Conservation (phyloP, 92 coral and sea anemone species). For the Phenganax marumi region DNA sequence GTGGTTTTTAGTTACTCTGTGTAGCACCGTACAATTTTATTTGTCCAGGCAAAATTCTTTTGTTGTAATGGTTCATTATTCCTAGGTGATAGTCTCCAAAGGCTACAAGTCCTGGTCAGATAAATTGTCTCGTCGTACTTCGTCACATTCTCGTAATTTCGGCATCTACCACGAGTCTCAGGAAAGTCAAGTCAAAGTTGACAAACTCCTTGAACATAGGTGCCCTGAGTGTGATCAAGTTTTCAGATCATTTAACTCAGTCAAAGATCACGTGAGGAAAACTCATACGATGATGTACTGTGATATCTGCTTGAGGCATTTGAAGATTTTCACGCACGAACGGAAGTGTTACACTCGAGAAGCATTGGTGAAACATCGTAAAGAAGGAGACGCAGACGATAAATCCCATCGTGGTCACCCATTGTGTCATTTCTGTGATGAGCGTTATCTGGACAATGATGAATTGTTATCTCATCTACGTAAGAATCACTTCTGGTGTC, state of each 20-base stretch:
- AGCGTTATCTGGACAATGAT: slow-evolving; percentile 86
- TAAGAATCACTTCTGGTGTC: slow-evolving; percentile 93
- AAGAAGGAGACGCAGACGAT: slow-evolving; percentile 82
- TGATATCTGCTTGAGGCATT: slow-evolving; percentile 74
- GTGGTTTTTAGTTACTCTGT: background rate
- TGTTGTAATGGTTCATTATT: background rate
- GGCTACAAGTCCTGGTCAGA: slow-evolving; percentile 54
- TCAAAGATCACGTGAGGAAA: slow-evolving; percentile 72
- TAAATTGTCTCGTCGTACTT: slow-evolving; percentile 22
- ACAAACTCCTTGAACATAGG: slow-evolving; percentile 70
- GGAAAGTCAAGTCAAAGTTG: slow-evolving; percentile 66
- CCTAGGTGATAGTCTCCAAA: slow-evolving; percentile 71
- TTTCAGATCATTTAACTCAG: slow-evolving; percentile 54
- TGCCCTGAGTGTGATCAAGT: slow-evolving; percentile 63
- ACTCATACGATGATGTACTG: slow-evolving; percentile 70
- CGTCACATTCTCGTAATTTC: slow-evolving; percentile 47
- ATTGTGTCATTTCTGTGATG: slow-evolving; percentile 82
- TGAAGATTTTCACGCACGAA: slow-evolving; percentile 79
- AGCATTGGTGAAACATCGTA: slow-evolving; percentile 80
- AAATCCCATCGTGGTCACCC: slow-evolving; percentile 94
- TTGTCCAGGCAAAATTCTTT: background rate
- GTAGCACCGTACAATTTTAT: background rate
- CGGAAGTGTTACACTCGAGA: slow-evolving; percentile 71
- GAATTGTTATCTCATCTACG: slow-evolving; percentile 85
- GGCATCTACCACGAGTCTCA: slow-evolving; percentile 63